Evolutionary conservation across 2,888 invertebrate species (phyloP).

Genomic region (Anarsia innoxiella): DNA sequence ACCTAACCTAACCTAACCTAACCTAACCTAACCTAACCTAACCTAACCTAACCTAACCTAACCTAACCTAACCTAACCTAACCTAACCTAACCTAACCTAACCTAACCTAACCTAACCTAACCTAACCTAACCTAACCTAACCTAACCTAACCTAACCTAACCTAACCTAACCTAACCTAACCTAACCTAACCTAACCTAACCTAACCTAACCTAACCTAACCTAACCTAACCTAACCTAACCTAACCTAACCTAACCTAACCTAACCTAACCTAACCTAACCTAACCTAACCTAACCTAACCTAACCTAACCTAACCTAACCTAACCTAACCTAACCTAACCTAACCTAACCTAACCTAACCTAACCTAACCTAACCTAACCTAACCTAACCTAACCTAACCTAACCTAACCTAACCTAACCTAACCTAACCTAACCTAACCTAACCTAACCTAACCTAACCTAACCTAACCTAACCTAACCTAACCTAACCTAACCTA

Average conservation of each 20-base stretch:
- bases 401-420: conserved; percentile 18
- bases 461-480: conserved; percentile 20
- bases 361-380: conserved; percentile 20
- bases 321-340: conserved; percentile 20
- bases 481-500: conserved; percentile 21
- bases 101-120: conserved; percentile 13
- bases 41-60: conserved; percentile 9
- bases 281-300: conserved; percentile 18
- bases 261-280: conserved; percentile 3
- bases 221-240: conserved; percentile 11
- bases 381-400: conserved; percentile 18
- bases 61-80: conserved; percentile 8
- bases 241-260: conserved; percentile 8
- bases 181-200: conserved; percentile 9
- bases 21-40: conserved; percentile 9
- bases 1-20: conserved; percentile 11
- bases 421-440: conserved; percentile 18
- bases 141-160: conserved; percentile 14
- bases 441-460: conserved; percentile 19
- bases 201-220: conserved; percentile 12
- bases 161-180: conserved; percentile 14
- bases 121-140: conserved; percentile 12
- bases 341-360: conserved; percentile 20
- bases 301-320: conserved; percentile 18
- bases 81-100: conserved; percentile 12